Conservation (phyloP, 2,113 vertebrate species). For the Dermatemys mawii region DNA sequence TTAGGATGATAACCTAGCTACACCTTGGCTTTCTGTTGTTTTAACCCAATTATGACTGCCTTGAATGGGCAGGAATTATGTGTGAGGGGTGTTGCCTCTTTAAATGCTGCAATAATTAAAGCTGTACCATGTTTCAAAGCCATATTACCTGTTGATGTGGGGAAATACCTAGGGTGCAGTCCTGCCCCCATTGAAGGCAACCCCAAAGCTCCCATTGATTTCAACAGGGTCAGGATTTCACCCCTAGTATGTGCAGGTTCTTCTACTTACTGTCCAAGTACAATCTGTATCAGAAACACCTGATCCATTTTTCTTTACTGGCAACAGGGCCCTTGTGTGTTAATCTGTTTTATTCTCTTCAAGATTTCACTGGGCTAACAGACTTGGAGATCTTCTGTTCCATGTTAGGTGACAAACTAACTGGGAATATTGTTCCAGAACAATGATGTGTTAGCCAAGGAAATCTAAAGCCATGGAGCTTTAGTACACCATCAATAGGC, state of each 20-base stretch:
- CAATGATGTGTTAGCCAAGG: background rate
- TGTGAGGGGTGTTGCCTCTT: background rate
- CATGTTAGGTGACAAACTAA: background rate
- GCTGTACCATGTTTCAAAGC: background rate
- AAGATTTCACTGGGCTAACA: background rate
- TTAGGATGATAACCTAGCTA: constrained; percentile 74
- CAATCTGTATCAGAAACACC: background rate
- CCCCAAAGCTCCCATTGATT: background rate
- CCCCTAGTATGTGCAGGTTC: background rate
- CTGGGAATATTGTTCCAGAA: background rate
- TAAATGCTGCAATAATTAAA: background rate
- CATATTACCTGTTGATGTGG: background rate
- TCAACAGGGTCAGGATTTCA: background rate
- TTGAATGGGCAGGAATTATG: background rate
- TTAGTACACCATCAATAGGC: background rate
- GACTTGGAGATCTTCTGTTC: background rate
- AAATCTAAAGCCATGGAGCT: background rate
- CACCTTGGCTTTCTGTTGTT: constrained; percentile 50
- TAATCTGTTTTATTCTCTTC: rapidly evolving
- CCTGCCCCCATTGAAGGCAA: background rate
- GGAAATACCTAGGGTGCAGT: background rate
- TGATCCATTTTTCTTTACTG: background rate
- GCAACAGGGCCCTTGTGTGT: background rate
- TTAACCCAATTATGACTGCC: constrained; percentile 37
- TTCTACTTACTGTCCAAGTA: background rate